phyloP scores from a whole-genome alignment of 2,888 invertebrate genomes.

The Tenthredo livida region DNA sequence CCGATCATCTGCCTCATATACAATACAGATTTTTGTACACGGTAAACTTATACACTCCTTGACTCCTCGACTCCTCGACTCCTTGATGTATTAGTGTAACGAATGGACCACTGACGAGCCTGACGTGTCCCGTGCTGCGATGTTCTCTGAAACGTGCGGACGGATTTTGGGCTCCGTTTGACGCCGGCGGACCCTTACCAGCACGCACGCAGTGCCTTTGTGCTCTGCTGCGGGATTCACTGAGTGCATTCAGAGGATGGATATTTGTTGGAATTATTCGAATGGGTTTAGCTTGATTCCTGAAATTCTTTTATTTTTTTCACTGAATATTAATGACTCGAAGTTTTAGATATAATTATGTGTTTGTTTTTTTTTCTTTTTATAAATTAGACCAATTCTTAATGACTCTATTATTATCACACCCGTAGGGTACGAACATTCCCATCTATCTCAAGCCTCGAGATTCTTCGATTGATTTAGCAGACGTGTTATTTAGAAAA shows the following conservation, averaged over 20 bases:
- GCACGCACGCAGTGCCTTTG: neutral
- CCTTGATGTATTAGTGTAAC: constrained; percentile 20
- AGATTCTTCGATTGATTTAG: constrained; percentile 37
- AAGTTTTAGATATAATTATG: neutral
- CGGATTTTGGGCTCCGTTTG: constrained; percentile 38
- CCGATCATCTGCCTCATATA: neutral
- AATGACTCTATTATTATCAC: neutral
- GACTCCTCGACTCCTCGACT: neutral
- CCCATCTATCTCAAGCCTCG: neutral
- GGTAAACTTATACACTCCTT: neutral
- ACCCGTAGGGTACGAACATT: neutral
- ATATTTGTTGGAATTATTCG: neutral
- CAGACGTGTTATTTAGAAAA: constrained; percentile 45
- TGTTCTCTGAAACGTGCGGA: constrained; percentile 26
- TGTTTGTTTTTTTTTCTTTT: neutral
- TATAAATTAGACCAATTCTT: neutral
- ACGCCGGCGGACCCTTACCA: neutral
- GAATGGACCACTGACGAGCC: constrained; percentile 35
- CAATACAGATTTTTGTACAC: neutral
- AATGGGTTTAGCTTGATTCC: neutral
- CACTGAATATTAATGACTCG: too few species aligned
- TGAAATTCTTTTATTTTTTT: neutral
- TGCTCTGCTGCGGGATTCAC: constrained; percentile 25
- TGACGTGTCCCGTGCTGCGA: constrained; percentile 38
- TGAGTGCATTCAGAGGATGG: neutral